These are phyloP conservation scores for Atherinosoma microstoma DNA, from an alignment of 2,797 vertebrate species.

Conservation along the genomic window DNA sequence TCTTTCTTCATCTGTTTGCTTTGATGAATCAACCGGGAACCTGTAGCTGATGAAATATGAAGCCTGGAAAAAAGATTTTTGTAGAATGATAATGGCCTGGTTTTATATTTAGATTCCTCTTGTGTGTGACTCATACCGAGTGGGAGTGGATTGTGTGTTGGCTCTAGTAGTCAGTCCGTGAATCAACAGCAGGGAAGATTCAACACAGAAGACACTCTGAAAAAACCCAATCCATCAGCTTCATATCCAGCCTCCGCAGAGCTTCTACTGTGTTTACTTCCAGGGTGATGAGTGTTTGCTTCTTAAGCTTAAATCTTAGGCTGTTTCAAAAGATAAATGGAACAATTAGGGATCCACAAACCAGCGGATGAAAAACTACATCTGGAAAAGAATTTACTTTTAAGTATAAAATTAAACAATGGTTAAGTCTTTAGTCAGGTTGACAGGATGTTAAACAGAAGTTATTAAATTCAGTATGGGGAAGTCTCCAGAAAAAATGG, in stretches of 20 bases:
- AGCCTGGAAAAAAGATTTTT: not conserved
- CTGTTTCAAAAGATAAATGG: conserved; percentile 11
- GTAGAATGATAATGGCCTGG: no score
- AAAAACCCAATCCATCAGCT: conserved; percentile 17
- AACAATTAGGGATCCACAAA: conserved; percentile 15
- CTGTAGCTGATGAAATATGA: not conserved
- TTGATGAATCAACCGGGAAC: not conserved
- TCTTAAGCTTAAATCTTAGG: not conserved
- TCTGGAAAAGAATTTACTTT: not conserved
- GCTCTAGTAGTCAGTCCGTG: conserved; percentile 18
- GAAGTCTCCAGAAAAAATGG: no score
- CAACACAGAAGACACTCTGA: not conserved
- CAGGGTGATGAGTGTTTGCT: conserved; percentile 19
- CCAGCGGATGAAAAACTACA: not conserved
- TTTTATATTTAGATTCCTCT: not conserved
- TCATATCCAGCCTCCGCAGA: not conserved
- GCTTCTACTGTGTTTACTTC: conserved; percentile 9
- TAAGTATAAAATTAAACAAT: not conserved
- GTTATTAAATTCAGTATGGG: not conserved
- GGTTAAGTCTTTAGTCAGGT: not conserved
- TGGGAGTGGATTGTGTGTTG: conserved; percentile 20
- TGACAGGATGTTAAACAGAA: not conserved
- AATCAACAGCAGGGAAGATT: conserved; percentile 18
- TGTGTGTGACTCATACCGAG: conserved; percentile 28
- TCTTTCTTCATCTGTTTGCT: not conserved